Base-by-base conservation (phyloP, 35 echinoderm and acorn worm genomes). In the Eucidaris tribuloides region DNA sequence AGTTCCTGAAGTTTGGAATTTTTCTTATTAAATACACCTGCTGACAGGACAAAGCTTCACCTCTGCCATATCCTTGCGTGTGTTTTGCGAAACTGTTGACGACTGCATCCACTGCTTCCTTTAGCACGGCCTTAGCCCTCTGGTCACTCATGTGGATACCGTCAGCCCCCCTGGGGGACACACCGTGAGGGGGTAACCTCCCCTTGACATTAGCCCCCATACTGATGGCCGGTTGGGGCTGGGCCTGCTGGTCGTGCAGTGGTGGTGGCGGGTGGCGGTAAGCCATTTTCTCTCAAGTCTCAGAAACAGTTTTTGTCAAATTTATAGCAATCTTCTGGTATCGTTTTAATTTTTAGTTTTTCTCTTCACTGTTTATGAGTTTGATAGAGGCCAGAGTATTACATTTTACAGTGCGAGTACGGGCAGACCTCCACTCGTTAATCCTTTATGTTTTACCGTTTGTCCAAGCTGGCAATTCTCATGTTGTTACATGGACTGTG, bases 21-120 rank as follows among this genome's bases (percentile, higher is more conserved):
- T n/a, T n/a, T n/a, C n/a, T n/a, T n/a, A n/a, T n/a, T n/a, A n/a
- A n/a, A n/a, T n/a, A n/a, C n/a, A n/a, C n/a, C n/a, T n/a, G 19
- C 0, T 24, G 56, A 30, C 79, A 79, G 6, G 13, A 20, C 35
- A 4, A 63, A 3, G 0, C 19, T 90, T 85, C 42, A 97, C 94
- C 95, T 80, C 95, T 93, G 45, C 95, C 95, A 63, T 98, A 98
- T 4, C 95, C 95, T 20, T 98, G 95, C n/a, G 95, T 98, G 56
- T 98, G 95, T 70, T 98, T 98, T 13, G 95, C 95, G 85, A 98
- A 98, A 46, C 95, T 98, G 58, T 98, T 98, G 5, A 98, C 95
- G n/a, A 98, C 95, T 5, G 95, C 95, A 83, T 98, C 95, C 18
- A 98, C 95, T 13, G 95, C 95, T 46, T 98, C 95, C 33, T 93